Base-by-base conservation (phyloP, 2,888 invertebrate genomes). In the Furcula furcula region DNA sequence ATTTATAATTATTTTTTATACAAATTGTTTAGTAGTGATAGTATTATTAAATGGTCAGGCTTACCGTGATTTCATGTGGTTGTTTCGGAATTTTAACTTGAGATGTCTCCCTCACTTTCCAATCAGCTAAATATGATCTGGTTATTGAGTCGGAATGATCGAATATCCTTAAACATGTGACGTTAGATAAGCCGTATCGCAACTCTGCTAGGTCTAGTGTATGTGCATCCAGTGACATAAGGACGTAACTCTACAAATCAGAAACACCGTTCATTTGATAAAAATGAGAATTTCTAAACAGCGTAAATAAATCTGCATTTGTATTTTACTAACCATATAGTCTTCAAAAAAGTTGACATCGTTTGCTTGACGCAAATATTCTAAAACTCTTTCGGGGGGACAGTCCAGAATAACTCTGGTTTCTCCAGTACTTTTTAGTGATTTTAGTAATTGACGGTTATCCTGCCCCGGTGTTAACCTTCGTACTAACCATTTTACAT, bases 321-420 rank as follows among this genome's bases (percentile, higher is more conserved):
- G 21, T 10, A 4, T 10, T 7, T 9, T 10, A 42, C 49, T 41
- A 61, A 91, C 92, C 89, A 95, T 94, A 71, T 96, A 95, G 62
- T 95, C 95, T 39, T 93, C 94, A 69, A 97, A 91, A 81, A 97
- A 92, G 53, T 95, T 95, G 7, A 97, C 92, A 73, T 96, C 94
- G 49, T 92, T 91, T 0, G 97, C 97, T 76, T 97, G 95, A 26
- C 91, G 89, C 12, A 95, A 69, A 29, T 95, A 91, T 1, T 90
- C 83, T 1, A 92, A 61, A 7, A 96, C 88, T 60, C 92, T 92
- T 5, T 94, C 91, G 0, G 92, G 81, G 0, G 92, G 90, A 57
- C 96, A 95, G 66, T 96, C 96, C 6, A 97, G 66, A 3, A 97
- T 90, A 7, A 97, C 91, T 56, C 93, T 92, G 29, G 91, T 92